These are phyloP conservation scores for Thamnaconus septentrionalis DNA, from an alignment of 2,113 vertebrate genomes.

Conservation along the genomic window DNA sequence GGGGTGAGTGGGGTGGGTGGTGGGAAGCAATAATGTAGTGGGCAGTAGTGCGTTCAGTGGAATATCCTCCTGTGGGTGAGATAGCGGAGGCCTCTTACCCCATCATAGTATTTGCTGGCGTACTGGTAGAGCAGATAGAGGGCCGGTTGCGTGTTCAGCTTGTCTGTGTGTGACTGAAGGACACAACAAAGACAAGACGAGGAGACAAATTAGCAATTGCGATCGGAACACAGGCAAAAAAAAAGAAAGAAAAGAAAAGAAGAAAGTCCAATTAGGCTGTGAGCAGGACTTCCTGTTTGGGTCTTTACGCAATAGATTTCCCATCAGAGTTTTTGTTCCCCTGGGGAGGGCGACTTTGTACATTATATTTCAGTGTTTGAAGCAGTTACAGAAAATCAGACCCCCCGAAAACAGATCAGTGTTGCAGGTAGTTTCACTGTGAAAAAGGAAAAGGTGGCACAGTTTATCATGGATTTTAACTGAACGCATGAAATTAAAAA, in stretches of 20 bases:
- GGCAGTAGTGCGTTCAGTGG: slow-evolving; percentile 65
- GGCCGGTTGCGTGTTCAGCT: slow-evolving; percentile 93
- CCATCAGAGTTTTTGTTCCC: too few species aligned
- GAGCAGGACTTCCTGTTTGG: background rate
- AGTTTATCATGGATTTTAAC: too few species aligned
- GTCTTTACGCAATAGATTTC: too few species aligned
- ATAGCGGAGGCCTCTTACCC: slow-evolving; percentile 80
- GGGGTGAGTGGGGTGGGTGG: slow-evolving; percentile 22
- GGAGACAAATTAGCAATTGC: too few species aligned
- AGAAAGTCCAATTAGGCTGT: slow-evolving; percentile 5
- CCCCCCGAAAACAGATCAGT: background rate
- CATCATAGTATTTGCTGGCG: slow-evolving; percentile 97
- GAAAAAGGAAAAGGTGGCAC: too few species aligned
- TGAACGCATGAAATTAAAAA: too few species aligned
- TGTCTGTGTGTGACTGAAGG: slow-evolving; percentile 91
- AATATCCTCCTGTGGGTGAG: slow-evolving; percentile 58
- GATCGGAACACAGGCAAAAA: too few species aligned
- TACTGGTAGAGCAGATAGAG: slow-evolving; percentile 98
- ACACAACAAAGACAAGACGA: slow-evolving; percentile 14
- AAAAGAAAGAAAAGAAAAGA: slow-evolving; percentile 34
- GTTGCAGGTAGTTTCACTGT: too few species aligned
- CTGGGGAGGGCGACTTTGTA: too few species aligned
- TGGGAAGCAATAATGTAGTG: slow-evolving; percentile 61
- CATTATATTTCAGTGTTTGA: background rate
- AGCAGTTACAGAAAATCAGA: background rate